Base-by-base conservation (phyloP, 2,888 invertebrate genomes). In the Malthinus seriepunctatus region DNA sequence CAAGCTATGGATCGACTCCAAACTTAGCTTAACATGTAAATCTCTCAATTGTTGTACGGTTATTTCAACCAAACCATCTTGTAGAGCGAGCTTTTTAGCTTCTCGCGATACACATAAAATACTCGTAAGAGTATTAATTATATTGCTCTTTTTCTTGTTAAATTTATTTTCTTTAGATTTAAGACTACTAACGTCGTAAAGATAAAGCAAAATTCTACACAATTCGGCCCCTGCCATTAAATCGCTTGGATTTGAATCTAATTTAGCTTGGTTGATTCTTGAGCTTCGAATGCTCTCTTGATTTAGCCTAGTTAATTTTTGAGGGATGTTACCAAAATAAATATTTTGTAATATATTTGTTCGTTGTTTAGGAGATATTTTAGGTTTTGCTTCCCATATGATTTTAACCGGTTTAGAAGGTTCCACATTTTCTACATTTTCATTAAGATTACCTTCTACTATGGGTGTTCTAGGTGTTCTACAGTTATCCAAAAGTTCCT, bases 1-100 rank as follows among this genome's bases (percentile, higher is more conserved):
- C 15, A 79, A 71, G 53, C 74, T 74, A 42, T 81, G 81, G 4
- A 79, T 76, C 0, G 81, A 80, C 63, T 83, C 81, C 11, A 82
- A 67, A 66, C 81, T 82, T 9, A 83, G 69, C 64, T 78, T 78
- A 5, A 80, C 72, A 44, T 82, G 78, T 10, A 78, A 67, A 56
- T 81, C 80, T 62, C 79, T 80, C n/a, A 83, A 64, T 56, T 80
- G 76, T 61, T 79, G 71, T 8, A 82, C 56, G 10, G 76, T 67
- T 1, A 72, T 76, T 48, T 72, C 70, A 1, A 80, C 67, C 4
- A 83, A 70, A 37, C 79, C 78, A 56, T 78, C 74, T 14, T 70
- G 63, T 1, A 82, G 63, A 0, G 82, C 82, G 47, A 70, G 71
- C 58, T 68, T 75, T 66, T 83, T 83, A 0, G 83, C 82, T 63